Evolutionary conservation across 2,113 vertebrate genomes (phyloP), one percentile per base, ranked within the genome.

Genomic region (Ascaphus truei): DNA sequence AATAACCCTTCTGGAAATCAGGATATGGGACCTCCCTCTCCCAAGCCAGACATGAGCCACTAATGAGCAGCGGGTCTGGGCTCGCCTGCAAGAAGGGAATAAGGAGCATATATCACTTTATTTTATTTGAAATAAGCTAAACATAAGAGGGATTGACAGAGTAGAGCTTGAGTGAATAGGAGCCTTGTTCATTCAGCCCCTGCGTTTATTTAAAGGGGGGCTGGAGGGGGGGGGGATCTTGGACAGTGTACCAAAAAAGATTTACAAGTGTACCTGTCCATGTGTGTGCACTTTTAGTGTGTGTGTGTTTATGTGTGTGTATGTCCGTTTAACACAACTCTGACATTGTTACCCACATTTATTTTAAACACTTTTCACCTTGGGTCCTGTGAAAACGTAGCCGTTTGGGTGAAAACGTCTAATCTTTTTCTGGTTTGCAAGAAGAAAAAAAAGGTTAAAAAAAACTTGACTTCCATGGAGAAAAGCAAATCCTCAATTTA

Each of bases 71-170:
- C 67, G 67, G 56, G 67, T 61, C 67, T 71, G 57, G 67, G 36
- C 67, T 71, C 52, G 67, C 67, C 45, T 71, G 67, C 56, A 57
- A 57, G 53, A 34, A 30, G 16, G 53, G 53, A 71, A 71, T 61
- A 61, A 71, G 45, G 25, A 22, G 57, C 67, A 71, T 71, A 71
- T 71, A 71, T 71, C 67, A 71, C 67, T 71, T 71, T 71, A 71
- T 71, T 71, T 71, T 71, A 71, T 71, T 61, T 71, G 57, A 71
- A 31, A 71, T 71, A 60, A 71, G 67, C 67, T 57, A 71, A 71
- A 71, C 67, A 71, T 71, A 61, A 61, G 67, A 71, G 67, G 57
- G 57, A 71, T 71, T 71, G 67, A 71, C 30, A 71, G 45, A 51
- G 57, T 33, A 71, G 56, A 47, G 47, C 41, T 60, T 22, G 7